A percentile compares a stretch with the other conserved stretches of the same genome.
Conservation (phyloP, 2,888 invertebrate species). For the Caenorhabditis macrosperma region DNA sequence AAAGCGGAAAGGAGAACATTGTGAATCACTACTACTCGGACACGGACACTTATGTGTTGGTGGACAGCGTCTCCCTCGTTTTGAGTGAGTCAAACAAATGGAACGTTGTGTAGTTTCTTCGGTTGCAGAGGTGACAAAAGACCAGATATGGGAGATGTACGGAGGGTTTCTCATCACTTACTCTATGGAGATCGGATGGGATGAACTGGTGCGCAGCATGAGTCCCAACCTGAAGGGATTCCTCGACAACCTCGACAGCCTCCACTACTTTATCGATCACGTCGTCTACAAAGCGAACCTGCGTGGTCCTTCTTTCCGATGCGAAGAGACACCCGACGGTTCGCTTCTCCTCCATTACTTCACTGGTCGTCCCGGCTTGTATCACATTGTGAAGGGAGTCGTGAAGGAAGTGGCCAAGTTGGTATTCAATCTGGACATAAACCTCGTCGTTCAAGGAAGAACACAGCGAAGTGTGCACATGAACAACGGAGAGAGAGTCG, state of each 20-base stretch:
- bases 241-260: slow-evolving; percentile 93
- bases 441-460: slow-evolving; percentile 90
- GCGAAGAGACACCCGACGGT: slow-evolving; percentile 91
- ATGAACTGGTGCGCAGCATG: slow-evolving; percentile 74
- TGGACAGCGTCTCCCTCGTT: slow-evolving; percentile 69
- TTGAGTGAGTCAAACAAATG: slow-evolving; percentile 31
- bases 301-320: slow-evolving; percentile 89
- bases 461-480: slow-evolving; percentile 84
- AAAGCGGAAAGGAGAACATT: slow-evolving; percentile 75
- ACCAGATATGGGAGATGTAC: slow-evolving; percentile 76
- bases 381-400: slow-evolving; percentile 92
- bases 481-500: slow-evolving; percentile 67
- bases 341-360: slow-evolving; percentile 94
- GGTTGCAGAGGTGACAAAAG: slow-evolving; percentile 67
- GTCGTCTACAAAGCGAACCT: slow-evolving; percentile 75
- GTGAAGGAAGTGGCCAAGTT: slow-evolving; percentile 96
- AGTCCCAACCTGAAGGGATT: slow-evolving; percentile 85
- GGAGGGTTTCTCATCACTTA: slow-evolving; percentile 75
- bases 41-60: slow-evolving; percentile 70
- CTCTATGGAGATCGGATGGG: slow-evolving; percentile 77
- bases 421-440: slow-evolving; percentile 92
- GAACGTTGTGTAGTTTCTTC: no score
- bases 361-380: slow-evolving; percentile 92
- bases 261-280: slow-evolving; percentile 84
- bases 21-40: slow-evolving; percentile 76